Evolutionary conservation across 2,113 vertebrate species (phyloP).

Genomic region (Parus major): DNA sequence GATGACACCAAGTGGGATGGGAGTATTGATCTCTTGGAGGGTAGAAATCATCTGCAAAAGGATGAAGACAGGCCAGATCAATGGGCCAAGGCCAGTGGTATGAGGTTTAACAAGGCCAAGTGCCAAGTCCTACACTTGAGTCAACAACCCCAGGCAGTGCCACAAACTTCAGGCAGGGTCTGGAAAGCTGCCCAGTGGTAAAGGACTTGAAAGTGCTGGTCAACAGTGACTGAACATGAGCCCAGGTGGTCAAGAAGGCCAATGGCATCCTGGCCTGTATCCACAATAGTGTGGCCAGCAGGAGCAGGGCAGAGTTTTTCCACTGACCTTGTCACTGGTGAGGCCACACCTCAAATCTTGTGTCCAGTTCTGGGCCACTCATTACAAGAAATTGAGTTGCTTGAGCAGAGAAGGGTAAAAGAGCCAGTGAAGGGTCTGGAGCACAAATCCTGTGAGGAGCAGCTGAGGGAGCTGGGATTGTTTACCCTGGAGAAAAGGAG

Average conservation of each 20-base stretch:
- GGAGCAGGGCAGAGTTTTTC: neutral
- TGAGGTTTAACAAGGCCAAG: neutral
- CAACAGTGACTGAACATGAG: fast-evolving
- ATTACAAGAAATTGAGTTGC: neutral
- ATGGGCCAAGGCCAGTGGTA: neutral
- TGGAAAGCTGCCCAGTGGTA: neutral
- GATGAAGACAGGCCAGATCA: neutral
- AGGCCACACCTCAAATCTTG: fast-evolving
- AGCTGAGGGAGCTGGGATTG: neutral
- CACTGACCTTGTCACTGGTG: neutral
- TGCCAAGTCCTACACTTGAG: no score
- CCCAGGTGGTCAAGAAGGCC: no score
- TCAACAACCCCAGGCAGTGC: neutral
- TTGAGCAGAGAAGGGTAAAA: neutral
- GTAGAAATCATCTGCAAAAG: neutral
- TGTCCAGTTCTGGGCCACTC: neutral
- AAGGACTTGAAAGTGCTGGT: neutral
- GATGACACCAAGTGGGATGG: neutral
- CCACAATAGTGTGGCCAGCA: neutral
- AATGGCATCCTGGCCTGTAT: fast-evolving
- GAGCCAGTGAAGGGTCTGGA: neutral
- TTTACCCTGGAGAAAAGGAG: neutral
- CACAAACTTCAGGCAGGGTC: neutral
- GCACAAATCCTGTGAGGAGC: neutral
- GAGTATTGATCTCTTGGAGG: neutral